phyloP scores from a whole-genome alignment of 2,888 invertebrate species.

The Mesorhabditis sp. region DNA sequence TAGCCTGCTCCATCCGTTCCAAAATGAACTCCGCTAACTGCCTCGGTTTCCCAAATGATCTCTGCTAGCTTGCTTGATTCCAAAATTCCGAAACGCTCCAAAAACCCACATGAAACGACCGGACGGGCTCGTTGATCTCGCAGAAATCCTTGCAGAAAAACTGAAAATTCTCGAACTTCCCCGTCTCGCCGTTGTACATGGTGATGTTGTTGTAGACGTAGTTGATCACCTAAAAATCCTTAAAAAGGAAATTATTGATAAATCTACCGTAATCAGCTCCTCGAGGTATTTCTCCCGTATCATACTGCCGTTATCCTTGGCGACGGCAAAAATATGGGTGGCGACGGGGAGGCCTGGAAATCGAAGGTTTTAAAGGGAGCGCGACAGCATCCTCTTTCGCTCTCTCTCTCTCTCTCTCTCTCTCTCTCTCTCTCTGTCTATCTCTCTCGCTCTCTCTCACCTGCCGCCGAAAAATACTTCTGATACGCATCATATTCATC shows the following conservation, averaged over 20 bases:
- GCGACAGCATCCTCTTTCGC: too few species aligned
- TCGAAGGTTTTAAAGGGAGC: too few species aligned
- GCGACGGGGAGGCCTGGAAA: constrained; percentile 30
- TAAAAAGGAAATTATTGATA: too few species aligned
- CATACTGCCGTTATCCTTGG: constrained; percentile 26
- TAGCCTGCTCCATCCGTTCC: too few species aligned
- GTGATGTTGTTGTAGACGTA: constrained; percentile 16
- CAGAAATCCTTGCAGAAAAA: constrained; percentile 15
- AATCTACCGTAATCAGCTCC: constrained; percentile 30
- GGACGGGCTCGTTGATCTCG: constrained; percentile 14
- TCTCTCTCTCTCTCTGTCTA: neutral
- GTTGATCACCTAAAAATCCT: constrained; percentile 5
- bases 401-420: too few species aligned
- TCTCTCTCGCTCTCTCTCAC: constrained; percentile 6
- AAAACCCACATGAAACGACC: constrained; percentile 11
- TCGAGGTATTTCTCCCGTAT: constrained; percentile 30
- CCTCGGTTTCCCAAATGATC: neutral
- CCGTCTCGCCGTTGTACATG: constrained; percentile 4
- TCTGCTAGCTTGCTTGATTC: neutral
- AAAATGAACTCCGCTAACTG: neutral
- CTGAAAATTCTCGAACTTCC: constrained; percentile 11
- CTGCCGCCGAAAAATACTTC: constrained; percentile 23
- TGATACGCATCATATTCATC: constrained; percentile 40
- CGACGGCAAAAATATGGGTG: constrained; percentile 28
- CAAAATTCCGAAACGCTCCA: too few species aligned